Conservation (phyloP, 2,797 vertebrate species). For the Thalassophryne amazonica region DNA sequence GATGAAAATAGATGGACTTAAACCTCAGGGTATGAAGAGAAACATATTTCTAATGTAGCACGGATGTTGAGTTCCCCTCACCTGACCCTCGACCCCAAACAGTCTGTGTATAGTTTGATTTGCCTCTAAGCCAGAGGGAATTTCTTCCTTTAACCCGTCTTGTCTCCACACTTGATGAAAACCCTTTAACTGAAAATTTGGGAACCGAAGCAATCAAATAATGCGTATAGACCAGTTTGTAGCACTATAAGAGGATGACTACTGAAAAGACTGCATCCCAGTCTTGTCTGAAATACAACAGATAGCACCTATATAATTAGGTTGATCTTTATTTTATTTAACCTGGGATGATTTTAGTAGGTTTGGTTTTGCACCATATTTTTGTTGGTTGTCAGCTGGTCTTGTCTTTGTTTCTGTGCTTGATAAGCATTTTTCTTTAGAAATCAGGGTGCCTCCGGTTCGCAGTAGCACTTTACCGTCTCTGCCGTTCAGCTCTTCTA, state of each 20-base stretch:
- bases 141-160: slow-evolving; percentile 16
- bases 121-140: slow-evolving; percentile 44
- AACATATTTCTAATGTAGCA: slow-evolving; percentile 76
- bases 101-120: slow-evolving; percentile 44
- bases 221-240: slow-evolving; percentile 44
- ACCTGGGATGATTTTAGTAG: slow-evolving; percentile 41
- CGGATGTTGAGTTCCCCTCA: slow-evolving; percentile 47
- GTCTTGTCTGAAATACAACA: slow-evolving; percentile 36
- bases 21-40: slow-evolving; percentile 82
- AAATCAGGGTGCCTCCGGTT: slow-evolving; percentile 68
- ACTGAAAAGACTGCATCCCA: slow-evolving; percentile 23
- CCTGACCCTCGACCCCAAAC: slow-evolving; percentile 34
- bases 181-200: slow-evolving; percentile 65
- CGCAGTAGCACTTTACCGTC: slow-evolving; percentile 71
- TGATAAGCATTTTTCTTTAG: slow-evolving; percentile 39
- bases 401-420: slow-evolving; percentile 55
- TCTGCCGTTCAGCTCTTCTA: slow-evolving; percentile 48
- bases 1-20: slow-evolving; percentile 60
- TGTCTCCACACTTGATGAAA: slow-evolving; percentile 43
- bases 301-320: slow-evolving; percentile 57
- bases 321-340: slow-evolving; percentile 51
- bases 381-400: slow-evolving; percentile 43
- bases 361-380: slow-evolving; percentile 34
- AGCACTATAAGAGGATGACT: slow-evolving; percentile 47
- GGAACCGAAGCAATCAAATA: slow-evolving; percentile 43